Evolutionary conservation across 2,888 invertebrate species (phyloP).

Genomic region (Seira ritae): DNA sequence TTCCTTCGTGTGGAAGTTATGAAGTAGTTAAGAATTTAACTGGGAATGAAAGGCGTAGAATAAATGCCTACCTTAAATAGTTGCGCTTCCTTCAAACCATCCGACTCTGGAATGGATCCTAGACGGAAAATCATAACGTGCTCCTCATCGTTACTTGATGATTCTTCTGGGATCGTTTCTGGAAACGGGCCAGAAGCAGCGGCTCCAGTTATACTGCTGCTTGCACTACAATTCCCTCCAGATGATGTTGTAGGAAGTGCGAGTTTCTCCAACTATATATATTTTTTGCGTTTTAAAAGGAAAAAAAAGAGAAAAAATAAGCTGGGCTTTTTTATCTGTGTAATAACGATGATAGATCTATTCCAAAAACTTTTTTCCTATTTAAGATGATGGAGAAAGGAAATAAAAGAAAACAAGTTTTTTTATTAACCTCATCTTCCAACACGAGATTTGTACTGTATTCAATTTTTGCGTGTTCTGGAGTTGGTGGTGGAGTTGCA

Average conservation of each 20-base stretch:
- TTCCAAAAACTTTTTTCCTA: not conserved
- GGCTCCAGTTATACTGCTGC: constrained; percentile 56
- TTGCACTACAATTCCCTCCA: constrained; percentile 52
- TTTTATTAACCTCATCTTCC: constrained; percentile 72
- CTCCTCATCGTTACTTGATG: constrained; percentile 93
- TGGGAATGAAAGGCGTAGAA: constrained; percentile 11
- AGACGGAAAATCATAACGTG: constrained; percentile 92
- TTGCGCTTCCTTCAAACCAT: constrained; percentile 85
- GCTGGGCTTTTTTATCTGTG: not conserved
- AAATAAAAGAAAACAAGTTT: constrained; percentile 40
- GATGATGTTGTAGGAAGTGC: constrained; percentile 65
- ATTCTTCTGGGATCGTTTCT: constrained; percentile 93
- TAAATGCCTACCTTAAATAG: constrained; percentile 84
- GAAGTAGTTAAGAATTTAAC: constrained; percentile 9
- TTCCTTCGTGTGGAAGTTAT: not conserved
- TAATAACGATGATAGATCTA: constrained; percentile 18
- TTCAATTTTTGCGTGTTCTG: constrained; percentile 72
- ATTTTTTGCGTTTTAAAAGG: constrained; percentile 39
- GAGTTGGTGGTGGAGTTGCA: constrained; percentile 73
- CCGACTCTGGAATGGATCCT: constrained; percentile 84
- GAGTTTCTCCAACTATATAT: constrained; percentile 71
- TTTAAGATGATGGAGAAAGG: constrained; percentile 12
- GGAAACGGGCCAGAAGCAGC: constrained; percentile 83
- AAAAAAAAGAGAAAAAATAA: constrained; percentile 30
- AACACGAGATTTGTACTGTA: constrained; percentile 72